These are phyloP conservation scores for Petrocephalus microphthalmus DNA, from an alignment of 2,113 vertebrate species.

Conservation along the genomic window DNA sequence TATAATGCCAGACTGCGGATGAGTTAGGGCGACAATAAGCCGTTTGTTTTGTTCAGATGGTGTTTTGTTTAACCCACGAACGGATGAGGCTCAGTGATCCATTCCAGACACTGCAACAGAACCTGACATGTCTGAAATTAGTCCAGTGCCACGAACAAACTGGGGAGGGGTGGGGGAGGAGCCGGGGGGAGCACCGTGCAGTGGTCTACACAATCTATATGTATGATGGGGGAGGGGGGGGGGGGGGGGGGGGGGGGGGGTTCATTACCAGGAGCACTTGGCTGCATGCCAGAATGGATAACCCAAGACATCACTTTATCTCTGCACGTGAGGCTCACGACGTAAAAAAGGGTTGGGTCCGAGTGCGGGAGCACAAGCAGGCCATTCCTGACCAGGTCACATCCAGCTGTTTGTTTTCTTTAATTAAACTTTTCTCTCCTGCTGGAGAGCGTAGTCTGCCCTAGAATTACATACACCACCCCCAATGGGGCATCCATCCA, in stretches of 20 bases:
- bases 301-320: not conserved
- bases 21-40: not conserved
- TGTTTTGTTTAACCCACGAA: not conserved
- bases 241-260: not conserved
- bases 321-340: not conserved
- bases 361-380: not conserved
- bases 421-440: not conserved
- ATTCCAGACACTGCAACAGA: not conserved
- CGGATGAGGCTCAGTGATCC: not conserved
- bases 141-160: not conserved
- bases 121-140: not conserved
- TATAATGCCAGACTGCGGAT: not conserved
- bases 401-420: not conserved
- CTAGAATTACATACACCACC: not conserved
- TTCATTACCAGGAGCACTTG: not conserved
- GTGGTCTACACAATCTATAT: not conserved
- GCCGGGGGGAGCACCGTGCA: too few relatives aligned
- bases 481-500: not conserved
- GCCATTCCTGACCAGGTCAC: not conserved
- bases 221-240: not conserved
- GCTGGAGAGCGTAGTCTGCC: not conserved
- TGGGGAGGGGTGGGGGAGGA: not conserved
- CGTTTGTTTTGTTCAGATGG: constrained; percentile 2
- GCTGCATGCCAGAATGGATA: not conserved
- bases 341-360: not conserved